Evolutionary conservation across 1,140 invertebrate species (phyloP).

Genomic region (Cyclina sinensis): DNA sequence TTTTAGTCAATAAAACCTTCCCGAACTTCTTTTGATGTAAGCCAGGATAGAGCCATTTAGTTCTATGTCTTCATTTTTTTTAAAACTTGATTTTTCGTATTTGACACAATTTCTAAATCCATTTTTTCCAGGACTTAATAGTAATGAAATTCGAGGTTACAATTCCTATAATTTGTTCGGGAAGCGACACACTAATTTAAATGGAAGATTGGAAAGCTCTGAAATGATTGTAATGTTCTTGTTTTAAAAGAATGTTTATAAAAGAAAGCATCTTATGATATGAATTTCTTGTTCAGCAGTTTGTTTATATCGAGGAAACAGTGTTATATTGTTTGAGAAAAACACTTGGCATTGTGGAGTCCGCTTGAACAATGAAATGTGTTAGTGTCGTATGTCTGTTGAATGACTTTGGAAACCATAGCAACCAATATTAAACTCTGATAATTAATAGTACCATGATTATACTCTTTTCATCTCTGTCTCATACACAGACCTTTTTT

Average conservation of each 20-base stretch:
- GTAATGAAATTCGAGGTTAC: too few species aligned
- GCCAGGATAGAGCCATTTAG: not conserved
- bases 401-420: conserved; percentile 24
- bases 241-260: too few species aligned
- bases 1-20: conserved; percentile 16
- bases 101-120: too few species aligned
- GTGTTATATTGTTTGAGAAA: not conserved
- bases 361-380: not conserved
- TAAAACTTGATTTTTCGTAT: too few species aligned
- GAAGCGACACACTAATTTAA: too few species aligned
- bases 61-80: too few species aligned
- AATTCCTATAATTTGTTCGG: too few species aligned
- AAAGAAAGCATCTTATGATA: too few species aligned
- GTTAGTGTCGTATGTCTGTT: not conserved
- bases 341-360: not conserved
- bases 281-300: too few species aligned
- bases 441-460: not conserved
- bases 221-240: too few species aligned
- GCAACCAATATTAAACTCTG: not conserved
- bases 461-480: not conserved
- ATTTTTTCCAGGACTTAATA: too few species aligned
- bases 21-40: not conserved
- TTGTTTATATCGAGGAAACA: not conserved
- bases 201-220: too few species aligned
- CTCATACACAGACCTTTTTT: not conserved